Evolutionary conservation across 2,113 vertebrate species (phyloP), one percentile per base, ranked within the genome.

Genomic region (Callospermophilus lateralis): DNA sequence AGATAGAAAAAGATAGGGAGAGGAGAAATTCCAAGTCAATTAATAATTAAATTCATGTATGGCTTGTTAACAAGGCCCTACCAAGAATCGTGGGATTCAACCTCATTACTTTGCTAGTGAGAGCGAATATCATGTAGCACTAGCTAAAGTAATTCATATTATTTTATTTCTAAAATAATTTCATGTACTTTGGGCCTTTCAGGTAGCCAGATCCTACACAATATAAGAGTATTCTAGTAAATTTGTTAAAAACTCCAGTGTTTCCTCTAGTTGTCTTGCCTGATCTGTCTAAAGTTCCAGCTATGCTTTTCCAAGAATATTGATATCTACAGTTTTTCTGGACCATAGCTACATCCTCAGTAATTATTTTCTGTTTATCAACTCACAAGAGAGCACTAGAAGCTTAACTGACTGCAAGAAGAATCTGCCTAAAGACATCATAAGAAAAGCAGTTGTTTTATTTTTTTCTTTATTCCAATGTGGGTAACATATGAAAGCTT

Each of bases 1-100:
- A 80, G 51, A 88, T 39, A 93, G 45, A 79, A 45, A 45, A 45
- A 94, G 88, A 92, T 86, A 92, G 97, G 48, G 51, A 94, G 53
- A 89, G 55, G 37, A 95, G 63, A 94, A 73, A 80, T 96, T 61
- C 53, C 28, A 61, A 63, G 15, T 73, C 22, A 89, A 84, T 67
- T 93, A 61, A 91, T 83, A 94, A 95, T 79, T 48, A 76, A 74
- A 72, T 93, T 48, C 45, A 70, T 55, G 34, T 48, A 73, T 67
- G 63, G 17, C 70, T 83, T 72, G 3, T 91, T 88, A 86, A 76
- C 24, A 74, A 95, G 51, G 32, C 30, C 17, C 39, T 80, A 42
- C 26, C 39, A 79, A 76, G 77, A 84, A 89, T 81, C 30, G 4
- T 10, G 28, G 61, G 67, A 55, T 48, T 37, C 32, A 72, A 37